Evolutionary conservation across 2,888 invertebrate species (phyloP), one percentile per base, ranked within the genome.

Genomic region (Cheiracanthium punctorium): DNA sequence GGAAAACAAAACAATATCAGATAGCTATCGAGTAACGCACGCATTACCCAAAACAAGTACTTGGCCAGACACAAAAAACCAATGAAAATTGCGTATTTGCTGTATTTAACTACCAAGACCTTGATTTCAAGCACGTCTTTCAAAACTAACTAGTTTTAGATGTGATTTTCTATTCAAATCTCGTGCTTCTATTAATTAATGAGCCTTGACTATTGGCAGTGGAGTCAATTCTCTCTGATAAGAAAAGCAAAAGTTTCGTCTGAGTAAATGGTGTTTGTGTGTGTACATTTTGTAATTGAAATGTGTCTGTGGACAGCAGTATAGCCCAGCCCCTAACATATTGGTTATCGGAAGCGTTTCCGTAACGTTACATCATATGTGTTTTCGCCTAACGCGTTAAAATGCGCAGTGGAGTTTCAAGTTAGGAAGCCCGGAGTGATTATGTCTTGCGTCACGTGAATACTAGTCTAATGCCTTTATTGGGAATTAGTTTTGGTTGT

Each of bases 181-280:
- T 67, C 17, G 41, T n/a, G 43, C 37, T 67, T n/a, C 37, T 24
- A 12, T 69, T 69, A 81, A 73, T 81, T 73, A 81, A 65, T 43
- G n/a, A 73, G 28, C 80, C 80, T 81, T 81, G 80, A 69, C 73
- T 58, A 58, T 58, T 58, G 58, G 58, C 58, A 58, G 58, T 1
- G 5, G 24, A 24, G 24, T 48, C 17, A 17, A 24, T 24, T 58
- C 14, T 2, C 14, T 37, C 7, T 37, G 12, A 12, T 8, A 5
- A 12, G 5, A 12, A 37, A 37, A 37, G 37, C 5, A 12, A 12
- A 8, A 37, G 12, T 37, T 37, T 37, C 37, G 12, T 12, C 12
- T 37, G 37, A 5, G 12, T 37, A 12, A 8, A 12, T 37, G 37
- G 37, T 37, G 12, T 37, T 37, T 37, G 37, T 12, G 37, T 12